A percentile compares a stretch with the other conserved stretches of the same genome.
Evolutionary conservation across 2,113 vertebrate species (phyloP).

Genomic region (Rhinichthys klamathensis): DNA sequence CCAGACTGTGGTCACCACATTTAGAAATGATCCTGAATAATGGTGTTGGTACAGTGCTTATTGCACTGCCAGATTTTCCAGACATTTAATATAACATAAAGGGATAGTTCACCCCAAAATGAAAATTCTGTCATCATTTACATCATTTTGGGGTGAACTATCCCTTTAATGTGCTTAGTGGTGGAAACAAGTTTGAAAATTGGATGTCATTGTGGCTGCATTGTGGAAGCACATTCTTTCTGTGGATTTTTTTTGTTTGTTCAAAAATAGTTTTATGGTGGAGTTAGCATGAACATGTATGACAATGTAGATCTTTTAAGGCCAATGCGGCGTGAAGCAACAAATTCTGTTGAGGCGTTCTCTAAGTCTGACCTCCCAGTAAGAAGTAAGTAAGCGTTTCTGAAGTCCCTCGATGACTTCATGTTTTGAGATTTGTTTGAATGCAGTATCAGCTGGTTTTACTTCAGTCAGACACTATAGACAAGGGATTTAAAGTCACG

Average conservation of each 20-base stretch:
- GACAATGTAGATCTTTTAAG: not conserved
- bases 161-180: not conserved
- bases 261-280: not conserved
- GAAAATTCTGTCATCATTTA: not conserved
- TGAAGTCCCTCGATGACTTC: not conserved
- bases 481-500: not conserved
- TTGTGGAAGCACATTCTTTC: not conserved
- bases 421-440: not conserved
- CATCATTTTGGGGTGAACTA: not conserved
- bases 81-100: slow-evolving; percentile 7
- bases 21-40: slow-evolving; percentile 32
- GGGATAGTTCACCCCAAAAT: not conserved
- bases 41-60: slow-evolving; percentile 25
- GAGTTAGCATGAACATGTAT: not conserved
- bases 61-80: slow-evolving; percentile 4
- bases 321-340: not conserved
- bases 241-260: not conserved
- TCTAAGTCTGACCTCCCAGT: slow-evolving; percentile 4
- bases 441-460: not conserved
- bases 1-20: slow-evolving; percentile 38
- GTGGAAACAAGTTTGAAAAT: not conserved
- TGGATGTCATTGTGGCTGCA: not conserved
- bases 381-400: slow-evolving; percentile 31
- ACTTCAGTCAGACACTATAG: slow-evolving; percentile 11
- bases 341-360: not conserved